Conservation (phyloP, 2,888 invertebrate species). For the Trichacis sp. region DNA sequence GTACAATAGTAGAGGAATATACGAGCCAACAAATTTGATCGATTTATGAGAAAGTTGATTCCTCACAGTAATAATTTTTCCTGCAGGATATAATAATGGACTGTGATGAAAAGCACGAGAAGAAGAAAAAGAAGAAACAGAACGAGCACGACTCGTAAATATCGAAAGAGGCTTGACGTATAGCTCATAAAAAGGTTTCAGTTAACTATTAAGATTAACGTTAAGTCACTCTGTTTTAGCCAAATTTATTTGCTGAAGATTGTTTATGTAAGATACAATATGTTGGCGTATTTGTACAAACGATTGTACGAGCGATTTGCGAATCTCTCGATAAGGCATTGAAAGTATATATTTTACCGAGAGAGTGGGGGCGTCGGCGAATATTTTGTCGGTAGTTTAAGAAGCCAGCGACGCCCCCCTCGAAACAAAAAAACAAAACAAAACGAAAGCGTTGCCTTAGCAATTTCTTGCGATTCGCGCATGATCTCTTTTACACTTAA, state of each 20-base stretch:
- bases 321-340: background rate
- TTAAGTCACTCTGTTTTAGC: conserved; percentile 9
- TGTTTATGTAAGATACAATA: background rate
- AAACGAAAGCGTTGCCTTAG: conserved; percentile 13
- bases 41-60: too few relatives aligned
- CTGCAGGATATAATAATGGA: conserved; percentile 45
- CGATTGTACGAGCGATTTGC: background rate
- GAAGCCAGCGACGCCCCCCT: too few relatives aligned
- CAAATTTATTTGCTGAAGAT: conserved; percentile 1
- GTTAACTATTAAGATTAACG: conserved; percentile 10
- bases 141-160: conserved; percentile 11
- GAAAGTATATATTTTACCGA: conserved; percentile 1
- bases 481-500: conserved; percentile 30
- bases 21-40: too few relatives aligned
- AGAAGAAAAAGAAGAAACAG: conserved; percentile 17
- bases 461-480: conserved; percentile 15
- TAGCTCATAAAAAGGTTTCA: conserved; percentile 7
- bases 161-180: conserved; percentile 18
- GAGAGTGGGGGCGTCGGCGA: background rate
- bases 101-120: conserved; percentile 29
- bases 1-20: too few relatives aligned
- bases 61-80: background rate
- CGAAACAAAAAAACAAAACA: conserved; percentile 4
- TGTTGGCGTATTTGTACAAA: conserved; percentile 1
- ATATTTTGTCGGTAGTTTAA: background rate